Conservation (phyloP, 2,113 vertebrate genomes). For the Ursus arctos region DNA sequence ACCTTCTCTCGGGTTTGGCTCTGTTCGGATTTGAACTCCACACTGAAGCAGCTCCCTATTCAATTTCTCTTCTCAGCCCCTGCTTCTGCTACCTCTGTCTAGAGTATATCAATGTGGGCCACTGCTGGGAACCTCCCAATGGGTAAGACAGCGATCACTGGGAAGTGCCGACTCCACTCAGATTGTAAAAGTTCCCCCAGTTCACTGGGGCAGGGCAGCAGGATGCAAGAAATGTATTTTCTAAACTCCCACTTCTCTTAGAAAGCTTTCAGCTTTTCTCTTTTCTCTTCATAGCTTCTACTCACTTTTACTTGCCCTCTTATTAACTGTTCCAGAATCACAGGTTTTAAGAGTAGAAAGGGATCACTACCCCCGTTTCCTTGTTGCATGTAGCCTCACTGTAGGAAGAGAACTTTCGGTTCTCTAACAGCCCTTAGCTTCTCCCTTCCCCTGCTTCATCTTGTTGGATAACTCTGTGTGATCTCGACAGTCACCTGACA, state of each 20-base stretch:
- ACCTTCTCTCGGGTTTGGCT: neutral
- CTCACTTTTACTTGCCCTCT: constrained; percentile 23
- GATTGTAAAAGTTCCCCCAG: neutral
- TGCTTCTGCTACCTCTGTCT: neutral
- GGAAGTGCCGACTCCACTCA: neutral
- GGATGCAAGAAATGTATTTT: neutral
- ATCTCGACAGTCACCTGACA: constrained; percentile 16
- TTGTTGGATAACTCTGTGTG: neutral
- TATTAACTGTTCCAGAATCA: constrained; percentile 1
- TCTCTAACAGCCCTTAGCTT: neutral
- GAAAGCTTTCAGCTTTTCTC: constrained; percentile 47
- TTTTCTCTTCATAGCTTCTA: constrained; percentile 19
- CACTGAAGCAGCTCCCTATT: neutral
- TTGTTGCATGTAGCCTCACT: neutral
- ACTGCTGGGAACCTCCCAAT: neutral
- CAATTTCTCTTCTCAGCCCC: neutral
- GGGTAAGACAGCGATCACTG: neutral
- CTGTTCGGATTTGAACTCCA: neutral
- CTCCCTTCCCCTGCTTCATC: neutral
- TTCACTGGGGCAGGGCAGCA: neutral
- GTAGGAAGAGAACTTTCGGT: neutral
- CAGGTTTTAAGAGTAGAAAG: neutral
- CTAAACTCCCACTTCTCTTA: neutral
- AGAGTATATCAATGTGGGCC: neutral
- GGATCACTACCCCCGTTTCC: neutral